Conservation (phyloP, 2,113 vertebrate species). For the Sardina pilchardus region DNA sequence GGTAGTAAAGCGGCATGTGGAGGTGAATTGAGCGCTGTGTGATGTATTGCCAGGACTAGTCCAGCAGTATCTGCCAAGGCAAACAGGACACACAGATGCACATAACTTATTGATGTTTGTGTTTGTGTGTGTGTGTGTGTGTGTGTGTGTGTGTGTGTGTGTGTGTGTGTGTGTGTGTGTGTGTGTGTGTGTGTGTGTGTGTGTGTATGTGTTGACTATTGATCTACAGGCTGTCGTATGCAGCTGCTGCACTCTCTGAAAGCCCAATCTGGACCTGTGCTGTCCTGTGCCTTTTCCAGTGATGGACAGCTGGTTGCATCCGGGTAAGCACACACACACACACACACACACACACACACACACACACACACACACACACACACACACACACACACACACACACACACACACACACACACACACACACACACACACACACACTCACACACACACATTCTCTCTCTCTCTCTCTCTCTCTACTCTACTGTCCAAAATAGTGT, state of each 20-base stretch:
- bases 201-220: conserved; percentile 40
- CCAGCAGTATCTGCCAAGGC: not conserved
- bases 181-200: not conserved
- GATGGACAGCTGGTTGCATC: conserved; percentile 83
- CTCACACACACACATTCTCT: not conserved
- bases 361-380: not conserved
- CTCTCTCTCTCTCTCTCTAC: not conserved
- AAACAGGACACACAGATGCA: conserved; percentile 9
- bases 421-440: not conserved
- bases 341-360: not conserved
- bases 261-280: conserved; percentile 81
- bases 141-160: conserved; percentile 7
- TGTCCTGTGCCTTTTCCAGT: conserved; percentile 83
- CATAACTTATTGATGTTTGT: not conserved
- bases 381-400: not conserved
- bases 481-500: conserved; percentile 1
- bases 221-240: conserved; percentile 71
- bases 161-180: conserved; percentile 10
- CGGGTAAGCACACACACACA: conserved; percentile 70
- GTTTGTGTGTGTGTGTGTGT: no score
- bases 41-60: not conserved
- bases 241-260: conserved; percentile 71
- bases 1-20: not conserved
- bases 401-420: not conserved
- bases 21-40: not conserved